Percentiles rank a stretch among this genome's conserved stretches.
Conservation (phyloP, 2,888 invertebrate genomes). For the Notocelia uddmanniana region DNA sequence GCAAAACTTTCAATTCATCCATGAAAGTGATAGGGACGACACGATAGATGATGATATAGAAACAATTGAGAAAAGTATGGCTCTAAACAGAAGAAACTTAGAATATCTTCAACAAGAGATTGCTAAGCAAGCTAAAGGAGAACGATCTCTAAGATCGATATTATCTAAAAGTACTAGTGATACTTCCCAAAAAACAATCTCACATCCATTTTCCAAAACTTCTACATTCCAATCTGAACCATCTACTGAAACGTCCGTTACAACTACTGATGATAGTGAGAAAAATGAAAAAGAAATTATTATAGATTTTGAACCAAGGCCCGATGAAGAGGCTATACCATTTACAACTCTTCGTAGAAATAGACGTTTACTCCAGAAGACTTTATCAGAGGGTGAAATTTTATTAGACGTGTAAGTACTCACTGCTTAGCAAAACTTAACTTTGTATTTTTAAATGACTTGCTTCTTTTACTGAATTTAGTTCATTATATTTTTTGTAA, state of each 20-base stretch:
- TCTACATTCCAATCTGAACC: slow-evolving; percentile 84
- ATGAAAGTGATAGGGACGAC: slow-evolving; percentile 83
- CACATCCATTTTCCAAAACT: slow-evolving; percentile 79
- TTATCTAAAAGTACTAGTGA: slow-evolving; percentile 80
- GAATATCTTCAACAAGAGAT: slow-evolving; percentile 84
- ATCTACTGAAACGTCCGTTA: slow-evolving; percentile 82
- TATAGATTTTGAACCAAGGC: slow-evolving; percentile 94
- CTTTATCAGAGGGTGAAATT: slow-evolving; percentile 93
- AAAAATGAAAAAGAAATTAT: slow-evolving; percentile 92
- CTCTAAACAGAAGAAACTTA: slow-evolving; percentile 79
- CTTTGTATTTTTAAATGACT: background rate
- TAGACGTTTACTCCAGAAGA: slow-evolving; percentile 88
- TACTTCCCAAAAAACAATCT: slow-evolving; percentile 77
- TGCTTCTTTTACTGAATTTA: background rate
- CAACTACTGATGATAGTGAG: slow-evolving; percentile 84
- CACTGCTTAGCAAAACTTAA: background rate
- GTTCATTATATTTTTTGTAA: background rate
- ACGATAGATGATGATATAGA: slow-evolving; percentile 83
- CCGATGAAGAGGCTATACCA: slow-evolving; percentile 88
- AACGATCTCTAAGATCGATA: slow-evolving; percentile 74
- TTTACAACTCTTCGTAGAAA: slow-evolving; percentile 84
- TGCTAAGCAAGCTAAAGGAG: slow-evolving; percentile 78
- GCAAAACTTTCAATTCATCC: slow-evolving; percentile 84
- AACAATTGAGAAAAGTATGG: slow-evolving; percentile 83
- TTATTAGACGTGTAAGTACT: slow-evolving; percentile 85